Base-by-base conservation (phyloP, 2,888 invertebrate genomes). In the Eupithecia tripunctaria region DNA sequence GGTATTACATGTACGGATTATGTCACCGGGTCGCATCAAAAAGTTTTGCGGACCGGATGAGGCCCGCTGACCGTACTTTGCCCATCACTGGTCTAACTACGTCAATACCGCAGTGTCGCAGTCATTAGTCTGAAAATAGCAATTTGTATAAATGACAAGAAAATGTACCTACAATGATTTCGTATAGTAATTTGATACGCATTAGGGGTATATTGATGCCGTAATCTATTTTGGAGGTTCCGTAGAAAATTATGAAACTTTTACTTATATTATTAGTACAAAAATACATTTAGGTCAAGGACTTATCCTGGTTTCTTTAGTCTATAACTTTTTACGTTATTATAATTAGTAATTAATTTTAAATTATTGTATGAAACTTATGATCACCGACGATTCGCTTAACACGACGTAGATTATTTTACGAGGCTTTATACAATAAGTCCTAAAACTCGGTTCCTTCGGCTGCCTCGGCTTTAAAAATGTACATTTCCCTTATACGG, bases 141-240 rank as follows among this genome's bases (percentile, higher is more conserved):
- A 69, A 70, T 76, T 76, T 74, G 21, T 41, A 71, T 59, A 73
- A 74, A 75, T 76, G 68, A 72, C 73, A 56, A 59, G 70, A 47
- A 72, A 70, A 47, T 74, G 71, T 73, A 66, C 18, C 36, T 15
- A 64, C 36, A 25, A 56, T 56, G 56, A 56, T 56, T 76, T 71
- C 66, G 68, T 70, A 41, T 51, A 67, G 73, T 60, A 72, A 76
- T 75, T 76, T 73, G 71, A 72, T 76, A 76, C 67, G 62, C 76
- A 76, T 77, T 77, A 76, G 21, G 62, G 32, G 36, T 51, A n/a
- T 62, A 69, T 59, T 56, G 64, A 51, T 71, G 60, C 8, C 8
- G 47, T 67, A 56, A 64, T 51, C 6, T 36, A 18, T 43, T 63
- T 51, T 36, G 3, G 70, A 21, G 56, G 70, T 67, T 62, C 73